Evolutionary conservation across 1,140 invertebrate genomes (phyloP).

Genomic region (Trachymyrmex cornetzi): DNA sequence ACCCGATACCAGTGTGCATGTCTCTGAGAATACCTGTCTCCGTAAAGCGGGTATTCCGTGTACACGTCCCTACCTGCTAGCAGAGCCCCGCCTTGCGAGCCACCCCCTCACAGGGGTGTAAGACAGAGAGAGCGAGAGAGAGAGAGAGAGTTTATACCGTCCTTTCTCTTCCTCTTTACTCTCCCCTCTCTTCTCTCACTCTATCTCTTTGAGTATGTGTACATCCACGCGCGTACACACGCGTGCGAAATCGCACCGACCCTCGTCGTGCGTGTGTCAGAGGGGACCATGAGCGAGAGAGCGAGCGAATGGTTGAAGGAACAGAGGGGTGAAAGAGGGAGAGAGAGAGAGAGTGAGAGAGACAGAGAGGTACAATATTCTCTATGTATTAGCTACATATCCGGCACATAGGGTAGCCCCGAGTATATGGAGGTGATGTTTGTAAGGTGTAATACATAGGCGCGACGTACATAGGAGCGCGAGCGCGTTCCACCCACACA

Average conservation of each 20-base stretch:
- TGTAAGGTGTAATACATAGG: slow-evolving; percentile 80
- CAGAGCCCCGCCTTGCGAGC: slow-evolving; percentile 64
- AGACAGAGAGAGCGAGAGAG: slow-evolving; percentile 60
- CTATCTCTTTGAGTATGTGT: neutral
- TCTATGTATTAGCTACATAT: slow-evolving; percentile 82
- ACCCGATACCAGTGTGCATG: slow-evolving; percentile 72
- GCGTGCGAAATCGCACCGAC: slow-evolving; percentile 67
- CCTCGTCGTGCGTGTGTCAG: slow-evolving; percentile 59
- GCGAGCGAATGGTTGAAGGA: slow-evolving; percentile 46
- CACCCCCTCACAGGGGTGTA: slow-evolving; percentile 48
- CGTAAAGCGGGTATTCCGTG: slow-evolving; percentile 68
- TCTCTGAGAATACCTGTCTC: slow-evolving; percentile 75
- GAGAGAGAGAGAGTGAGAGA: slow-evolving; percentile 58
- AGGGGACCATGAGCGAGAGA: slow-evolving; percentile 54
- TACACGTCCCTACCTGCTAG: slow-evolving; percentile 66
- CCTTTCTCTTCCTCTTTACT: slow-evolving; percentile 36
- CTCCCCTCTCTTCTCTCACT: slow-evolving; percentile 28
- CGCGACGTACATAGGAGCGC: slow-evolving; percentile 59
- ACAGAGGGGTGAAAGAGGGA: slow-evolving; percentile 55
- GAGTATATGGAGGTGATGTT: slow-evolving; percentile 77
- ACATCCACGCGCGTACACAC: slow-evolving; percentile 15
- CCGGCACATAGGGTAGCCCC: slow-evolving; percentile 72
- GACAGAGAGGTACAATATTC: slow-evolving; percentile 78
- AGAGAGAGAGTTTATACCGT: slow-evolving; percentile 29
- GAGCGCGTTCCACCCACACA: slow-evolving; percentile 55